These are phyloP conservation scores for Acanthornis magna DNA, from an alignment of 2,797 vertebrate genomes.

Conservation along the genomic window DNA sequence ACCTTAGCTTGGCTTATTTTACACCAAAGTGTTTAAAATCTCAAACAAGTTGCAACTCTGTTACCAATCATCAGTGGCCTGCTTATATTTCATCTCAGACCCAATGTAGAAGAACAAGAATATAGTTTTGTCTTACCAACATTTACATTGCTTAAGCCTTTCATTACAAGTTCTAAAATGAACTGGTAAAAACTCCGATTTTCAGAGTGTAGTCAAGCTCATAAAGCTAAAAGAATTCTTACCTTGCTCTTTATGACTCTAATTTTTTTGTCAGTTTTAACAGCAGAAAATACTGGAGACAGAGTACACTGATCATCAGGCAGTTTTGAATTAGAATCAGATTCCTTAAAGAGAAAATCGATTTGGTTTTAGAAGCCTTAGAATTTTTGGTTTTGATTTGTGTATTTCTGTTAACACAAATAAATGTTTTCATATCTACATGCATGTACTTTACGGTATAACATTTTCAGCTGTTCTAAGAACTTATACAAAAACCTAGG, in stretches of 20 bases:
- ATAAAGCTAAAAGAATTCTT: slow-evolving; percentile 17
- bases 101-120: not conserved
- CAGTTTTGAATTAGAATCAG: slow-evolving; percentile 29
- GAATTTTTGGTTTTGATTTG: no score
- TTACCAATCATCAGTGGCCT: not conserved
- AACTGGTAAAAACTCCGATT: not conserved
- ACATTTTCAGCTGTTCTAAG: not conserved
- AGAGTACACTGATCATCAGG: not conserved
- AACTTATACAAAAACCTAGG: not conserved
- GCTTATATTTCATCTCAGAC: not conserved
- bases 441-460: not conserved
- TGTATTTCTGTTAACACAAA: not conserved
- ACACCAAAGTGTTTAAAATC: not conserved
- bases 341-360: slow-evolving; percentile 56
- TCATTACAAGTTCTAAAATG: not conserved
- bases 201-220: not conserved
- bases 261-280: slow-evolving; percentile 18
- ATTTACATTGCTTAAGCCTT: not conserved
- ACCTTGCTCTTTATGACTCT: slow-evolving; percentile 57
- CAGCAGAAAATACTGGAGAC: slow-evolving; percentile 17
- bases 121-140: not conserved
- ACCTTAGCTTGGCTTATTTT: not conserved
- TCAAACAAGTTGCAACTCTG: not conserved
- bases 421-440: not conserved
- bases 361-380: not conserved